Conservation (phyloP, 2,113 vertebrate species). For the Dicentrarchus labrax region DNA sequence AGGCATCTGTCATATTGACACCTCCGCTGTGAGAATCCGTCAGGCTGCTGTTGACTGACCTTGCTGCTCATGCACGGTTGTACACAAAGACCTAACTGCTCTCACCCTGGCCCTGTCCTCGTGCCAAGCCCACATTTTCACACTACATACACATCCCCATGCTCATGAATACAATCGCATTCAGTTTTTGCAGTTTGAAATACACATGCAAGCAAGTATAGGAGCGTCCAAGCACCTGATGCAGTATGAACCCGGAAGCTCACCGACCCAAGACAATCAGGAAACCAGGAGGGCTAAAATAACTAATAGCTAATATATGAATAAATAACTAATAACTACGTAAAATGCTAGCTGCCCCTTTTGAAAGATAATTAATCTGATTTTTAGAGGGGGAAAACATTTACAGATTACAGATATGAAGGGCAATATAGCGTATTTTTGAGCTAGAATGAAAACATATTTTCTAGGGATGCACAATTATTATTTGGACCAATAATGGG, state of each 20-base stretch:
- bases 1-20: constrained; percentile 72
- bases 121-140: not conserved
- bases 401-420: no score
- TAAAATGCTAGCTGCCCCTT: not conserved
- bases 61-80: constrained; percentile 54
- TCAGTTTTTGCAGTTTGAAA: not conserved
- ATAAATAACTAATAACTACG: not conserved
- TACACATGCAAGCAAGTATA: not conserved
- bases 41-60: constrained; percentile 59
- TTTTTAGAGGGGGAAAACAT: no score
- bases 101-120: constrained; percentile 19
- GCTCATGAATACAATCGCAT: not conserved
- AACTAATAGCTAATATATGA: no score
- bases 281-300: not conserved
- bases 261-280: not conserved
- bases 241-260: not conserved
- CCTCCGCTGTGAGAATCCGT: constrained; percentile 66
- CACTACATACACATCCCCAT: not conserved
- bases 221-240: not conserved
- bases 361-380: no score
- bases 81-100: constrained; percentile 19
- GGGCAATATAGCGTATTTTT: no score
- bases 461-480: no score
- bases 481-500: no score
- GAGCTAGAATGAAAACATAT: no score